A percentile compares a stretch with the other conserved stretches of the same genome.
These are phyloP conservation scores for Campopleginae sp. DNA, from an alignment of 2,888 invertebrate genomes.

Conservation along the genomic window DNA sequence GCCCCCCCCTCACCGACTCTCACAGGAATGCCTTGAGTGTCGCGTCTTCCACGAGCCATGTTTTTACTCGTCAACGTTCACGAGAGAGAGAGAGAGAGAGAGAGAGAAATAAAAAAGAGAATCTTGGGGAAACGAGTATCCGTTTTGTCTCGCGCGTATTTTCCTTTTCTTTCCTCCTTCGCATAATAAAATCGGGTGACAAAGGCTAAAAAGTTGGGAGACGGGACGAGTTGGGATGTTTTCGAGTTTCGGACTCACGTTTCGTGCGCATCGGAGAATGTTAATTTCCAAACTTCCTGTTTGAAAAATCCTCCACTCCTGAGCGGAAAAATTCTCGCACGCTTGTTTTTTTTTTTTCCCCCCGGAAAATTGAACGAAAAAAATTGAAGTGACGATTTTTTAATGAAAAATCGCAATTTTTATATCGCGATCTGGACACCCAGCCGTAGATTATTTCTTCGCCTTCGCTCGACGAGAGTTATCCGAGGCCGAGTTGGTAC, in stretches of 20 bases:
- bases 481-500: constrained; percentile 9
- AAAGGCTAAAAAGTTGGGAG: constrained; percentile 37
- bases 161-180: constrained; percentile 29
- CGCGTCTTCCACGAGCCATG: constrained; percentile 41
- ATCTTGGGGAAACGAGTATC: constrained; percentile 21
- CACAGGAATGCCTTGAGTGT: constrained; percentile 45
- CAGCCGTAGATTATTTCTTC: not conserved
- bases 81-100: not conserved
- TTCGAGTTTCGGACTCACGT: constrained; percentile 13
- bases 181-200: constrained; percentile 59
- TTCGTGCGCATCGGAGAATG: not conserved
- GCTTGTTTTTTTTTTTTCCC: too few relatives aligned
- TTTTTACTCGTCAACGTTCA: constrained; percentile 40
- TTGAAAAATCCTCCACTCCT: too few relatives aligned
- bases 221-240: constrained; percentile 32
- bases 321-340: too few relatives aligned
- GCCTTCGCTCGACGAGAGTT: not conserved
- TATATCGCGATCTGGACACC: not conserved
- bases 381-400: too few relatives aligned
- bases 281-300: not conserved
- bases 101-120: constrained; percentile 8
- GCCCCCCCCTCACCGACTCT: constrained; percentile 13
- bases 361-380: not conserved
- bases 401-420: too few relatives aligned
- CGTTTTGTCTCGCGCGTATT: constrained; percentile 30